Percentiles rank a stretch among this genome's conserved stretches.
phyloP scores from a whole-genome alignment of 2,797 vertebrate genomes.

The Phoeniculus purpureus region DNA sequence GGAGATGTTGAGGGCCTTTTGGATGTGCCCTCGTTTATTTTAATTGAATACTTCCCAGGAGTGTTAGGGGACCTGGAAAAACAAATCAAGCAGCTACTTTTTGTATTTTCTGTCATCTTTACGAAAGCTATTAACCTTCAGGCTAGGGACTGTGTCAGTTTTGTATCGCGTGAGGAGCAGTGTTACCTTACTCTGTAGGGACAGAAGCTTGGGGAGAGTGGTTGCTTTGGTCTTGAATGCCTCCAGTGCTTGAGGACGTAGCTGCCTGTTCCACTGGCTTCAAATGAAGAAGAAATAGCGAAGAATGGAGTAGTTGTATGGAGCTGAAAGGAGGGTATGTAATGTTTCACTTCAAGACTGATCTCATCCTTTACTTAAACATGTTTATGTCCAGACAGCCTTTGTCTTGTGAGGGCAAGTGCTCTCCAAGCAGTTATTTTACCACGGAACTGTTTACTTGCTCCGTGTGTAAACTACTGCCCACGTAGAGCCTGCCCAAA shows the following conservation, averaged over 20 bases:
- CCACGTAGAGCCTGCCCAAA: not conserved
- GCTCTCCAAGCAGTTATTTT: not conserved
- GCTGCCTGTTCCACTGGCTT: not conserved
- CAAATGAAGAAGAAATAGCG: not conserved
- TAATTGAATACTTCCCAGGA: constrained; percentile 67
- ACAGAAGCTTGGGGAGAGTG: not conserved
- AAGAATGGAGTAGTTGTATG: not conserved
- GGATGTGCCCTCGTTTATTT: constrained; percentile 56
- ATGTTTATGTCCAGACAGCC: not conserved
- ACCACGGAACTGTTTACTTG: not conserved
- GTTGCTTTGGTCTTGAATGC: not conserved
- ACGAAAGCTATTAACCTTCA: constrained; percentile 56
- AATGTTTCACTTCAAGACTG: not conserved
- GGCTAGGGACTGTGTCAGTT: not conserved
- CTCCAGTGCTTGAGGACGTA: not conserved
- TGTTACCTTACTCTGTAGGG: constrained; percentile 12
- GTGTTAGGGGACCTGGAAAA: constrained; percentile 14
- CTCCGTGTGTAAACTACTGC: not conserved
- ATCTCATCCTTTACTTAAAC: not conserved
- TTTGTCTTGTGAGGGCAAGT: not conserved
- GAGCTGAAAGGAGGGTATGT: constrained; percentile 39
- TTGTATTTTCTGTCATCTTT: constrained; percentile 28
- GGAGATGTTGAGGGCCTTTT: constrained; percentile 45
- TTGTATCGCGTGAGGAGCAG: not conserved
- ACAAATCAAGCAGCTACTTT: not conserved